Percentiles rank a stretch among this genome's conserved stretches.
Evolutionary conservation across 2,888 invertebrate species (phyloP).

Genomic region (Phaedon cochleariae): DNA sequence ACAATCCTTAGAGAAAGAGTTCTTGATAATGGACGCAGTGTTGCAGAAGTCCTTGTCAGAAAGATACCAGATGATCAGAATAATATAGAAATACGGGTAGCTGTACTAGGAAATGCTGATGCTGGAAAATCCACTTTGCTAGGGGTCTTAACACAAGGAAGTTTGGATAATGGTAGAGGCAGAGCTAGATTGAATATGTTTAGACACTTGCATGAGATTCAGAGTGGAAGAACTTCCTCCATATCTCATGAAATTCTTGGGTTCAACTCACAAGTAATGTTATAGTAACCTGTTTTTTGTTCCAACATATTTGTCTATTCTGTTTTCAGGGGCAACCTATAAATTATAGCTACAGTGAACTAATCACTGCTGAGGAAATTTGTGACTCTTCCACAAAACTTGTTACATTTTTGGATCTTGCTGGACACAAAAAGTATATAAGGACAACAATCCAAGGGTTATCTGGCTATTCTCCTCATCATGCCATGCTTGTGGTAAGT

Average conservation of each 20-base stretch:
- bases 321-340: slow-evolving; percentile 76
- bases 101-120: slow-evolving; percentile 94
- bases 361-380: slow-evolving; percentile 92
- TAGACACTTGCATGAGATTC: slow-evolving; percentile 93
- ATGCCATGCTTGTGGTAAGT: slow-evolving; percentile 84
- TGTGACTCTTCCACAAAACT: slow-evolving; percentile 92
- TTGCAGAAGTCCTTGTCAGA: slow-evolving; percentile 88
- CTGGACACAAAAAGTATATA: slow-evolving; percentile 95
- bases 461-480: slow-evolving; percentile 92
- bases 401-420: slow-evolving; percentile 94
- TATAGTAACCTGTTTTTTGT: too few species aligned
- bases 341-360: slow-evolving; percentile 87
- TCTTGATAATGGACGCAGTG: slow-evolving; percentile 68
- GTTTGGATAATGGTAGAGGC: slow-evolving; percentile 94
- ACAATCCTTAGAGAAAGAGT: slow-evolving; percentile 76
- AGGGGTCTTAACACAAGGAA: slow-evolving; percentile 95
- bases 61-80: slow-evolving; percentile 90
- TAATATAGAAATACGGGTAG: slow-evolving; percentile 85
- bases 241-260: slow-evolving; percentile 97
- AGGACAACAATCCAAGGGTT: slow-evolving; percentile 94
- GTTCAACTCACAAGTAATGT: slow-evolving; percentile 79
- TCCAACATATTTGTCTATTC: too few species aligned
- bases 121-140: slow-evolving; percentile 97
- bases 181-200: slow-evolving; percentile 96
- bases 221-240: slow-evolving; percentile 92